Base-by-base conservation (phyloP, 2,797 vertebrate species). In the Benthosema pterotum region DNA sequence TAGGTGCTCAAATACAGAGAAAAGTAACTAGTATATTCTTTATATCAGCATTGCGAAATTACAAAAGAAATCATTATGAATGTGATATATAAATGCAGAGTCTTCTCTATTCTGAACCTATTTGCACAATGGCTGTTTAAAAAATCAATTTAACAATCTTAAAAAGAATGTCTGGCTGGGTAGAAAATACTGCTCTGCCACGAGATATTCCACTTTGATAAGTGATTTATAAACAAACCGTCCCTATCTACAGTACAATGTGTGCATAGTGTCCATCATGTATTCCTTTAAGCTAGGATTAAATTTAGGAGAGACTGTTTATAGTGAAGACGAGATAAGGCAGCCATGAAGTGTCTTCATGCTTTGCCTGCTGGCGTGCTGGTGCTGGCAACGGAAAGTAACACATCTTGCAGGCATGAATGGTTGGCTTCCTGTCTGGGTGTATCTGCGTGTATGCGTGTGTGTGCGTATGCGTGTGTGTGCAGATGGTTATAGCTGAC, bases 351-450 rank as follows among this genome's bases (percentile, higher is more conserved):
- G 72, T 65, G 54, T 80, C 69, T 67, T 65, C 28, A 45, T 48
- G 5, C 17, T 64, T 64, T 67, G 69, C 77, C 81, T 80, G 62
- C 75, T 65, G 59, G 74, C 66, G 65, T 65, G 77, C 78, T 83
- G 71, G 66, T 86, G 60, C 80, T 87, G 86, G 83, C 83, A 88
- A 71, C 63, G 71, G 71, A 79, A 78, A 83, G 47, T 70, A 78
- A 79, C 84, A 74, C 75, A 83, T 83, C 78, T 82, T 82, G 72
- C 69, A 79, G 65, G 66, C 80, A 79, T 61, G 58, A 70, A 72
- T 78, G 28, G 13, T 73, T 82, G 75, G 73, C 75, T 67, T 67
- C 18, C 66, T 74, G 71, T 62, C 62, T 77, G 63, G n/a, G 53
- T 75, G 67, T 65, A 22, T 70, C 54, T 11, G 43, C 46, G 65